Percentiles rank a stretch among this genome's conserved stretches.
Evolutionary conservation across 2,797 vertebrate species (phyloP).

Genomic region (Poeciliopsis gracilis): DNA sequence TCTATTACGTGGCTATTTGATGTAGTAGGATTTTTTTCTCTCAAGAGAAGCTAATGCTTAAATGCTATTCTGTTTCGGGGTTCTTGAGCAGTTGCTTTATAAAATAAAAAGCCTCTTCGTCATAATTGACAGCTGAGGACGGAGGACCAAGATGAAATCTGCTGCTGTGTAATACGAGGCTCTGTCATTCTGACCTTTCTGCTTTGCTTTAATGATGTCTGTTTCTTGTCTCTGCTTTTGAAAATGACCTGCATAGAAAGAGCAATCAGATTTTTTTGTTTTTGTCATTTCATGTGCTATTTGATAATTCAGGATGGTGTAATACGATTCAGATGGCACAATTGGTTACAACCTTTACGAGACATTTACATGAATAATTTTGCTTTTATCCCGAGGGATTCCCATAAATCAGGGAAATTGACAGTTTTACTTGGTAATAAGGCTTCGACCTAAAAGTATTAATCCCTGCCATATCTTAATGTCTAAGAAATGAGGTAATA

Average conservation of each 20-base stretch:
- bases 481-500: not conserved
- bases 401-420: not conserved
- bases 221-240: not conserved
- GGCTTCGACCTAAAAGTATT: not conserved
- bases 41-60: not conserved
- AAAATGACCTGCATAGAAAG: not conserved
- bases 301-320: not conserved
- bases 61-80: not conserved
- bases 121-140: not conserved
- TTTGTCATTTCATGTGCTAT: not conserved
- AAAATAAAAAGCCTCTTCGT: not conserved
- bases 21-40: not conserved
- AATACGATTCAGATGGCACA: not conserved
- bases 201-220: not conserved
- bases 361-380: not conserved
- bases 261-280: not conserved
- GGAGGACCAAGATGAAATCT: not conserved
- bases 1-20: not conserved
- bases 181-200: constrained; percentile 1
- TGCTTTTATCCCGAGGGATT: not conserved
- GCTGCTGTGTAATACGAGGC: not conserved
- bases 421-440: not conserved
- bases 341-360: not conserved
- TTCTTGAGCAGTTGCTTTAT: not conserved
- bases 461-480: not conserved